phyloP scores from a whole-genome alignment of 2,113 vertebrate genomes.

The Dipodomys merriami region DNA sequence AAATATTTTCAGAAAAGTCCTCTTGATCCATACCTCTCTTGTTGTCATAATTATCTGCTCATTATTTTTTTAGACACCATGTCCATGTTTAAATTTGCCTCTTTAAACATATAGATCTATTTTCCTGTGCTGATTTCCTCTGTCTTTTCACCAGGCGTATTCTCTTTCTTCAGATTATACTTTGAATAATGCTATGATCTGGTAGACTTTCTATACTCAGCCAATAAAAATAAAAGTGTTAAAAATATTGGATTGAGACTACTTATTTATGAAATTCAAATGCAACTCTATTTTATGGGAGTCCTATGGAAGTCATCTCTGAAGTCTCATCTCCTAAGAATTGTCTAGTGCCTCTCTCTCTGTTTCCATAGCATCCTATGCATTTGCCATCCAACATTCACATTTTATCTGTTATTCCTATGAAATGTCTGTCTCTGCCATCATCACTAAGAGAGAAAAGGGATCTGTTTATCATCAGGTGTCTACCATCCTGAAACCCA shows the following conservation, averaged over 20 bases:
- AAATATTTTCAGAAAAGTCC: not conserved
- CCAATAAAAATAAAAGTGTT: not conserved
- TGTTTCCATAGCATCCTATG: not conserved
- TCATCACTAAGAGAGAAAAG: not conserved
- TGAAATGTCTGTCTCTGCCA: not conserved
- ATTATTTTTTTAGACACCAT: not conserved
- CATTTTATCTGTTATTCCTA: not conserved
- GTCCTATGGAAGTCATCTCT: not conserved
- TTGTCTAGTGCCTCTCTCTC: not conserved
- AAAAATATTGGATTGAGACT: not conserved
- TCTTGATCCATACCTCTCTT: not conserved
- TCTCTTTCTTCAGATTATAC: not conserved
- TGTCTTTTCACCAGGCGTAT: not conserved
- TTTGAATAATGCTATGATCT: not conserved
- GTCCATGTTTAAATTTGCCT: not conserved
- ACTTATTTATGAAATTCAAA: conserved; percentile 33
- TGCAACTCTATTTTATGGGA: not conserved
- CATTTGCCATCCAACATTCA: not conserved
- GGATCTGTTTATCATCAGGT: not conserved
- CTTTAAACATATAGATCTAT: not conserved
- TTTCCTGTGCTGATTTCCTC: not conserved
- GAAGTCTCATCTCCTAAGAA: not conserved
- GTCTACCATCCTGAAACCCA: not conserved
- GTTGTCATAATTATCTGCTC: not conserved
- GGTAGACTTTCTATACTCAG: not conserved